phyloP scores from a whole-genome alignment of 2,113 vertebrate genomes.

The Gavia stellata region DNA sequence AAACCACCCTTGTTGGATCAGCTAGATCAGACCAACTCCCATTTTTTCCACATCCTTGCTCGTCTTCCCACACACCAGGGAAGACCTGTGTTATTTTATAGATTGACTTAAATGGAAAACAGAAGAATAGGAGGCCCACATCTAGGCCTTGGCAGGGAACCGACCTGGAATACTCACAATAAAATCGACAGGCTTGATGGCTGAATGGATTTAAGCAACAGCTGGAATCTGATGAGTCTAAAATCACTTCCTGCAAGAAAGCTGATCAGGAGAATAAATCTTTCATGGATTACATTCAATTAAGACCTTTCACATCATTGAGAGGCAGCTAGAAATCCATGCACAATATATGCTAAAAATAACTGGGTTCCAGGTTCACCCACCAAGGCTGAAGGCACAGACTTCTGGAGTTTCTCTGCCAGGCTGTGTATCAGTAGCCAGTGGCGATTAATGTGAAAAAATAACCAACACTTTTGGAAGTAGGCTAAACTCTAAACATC shows the following conservation, averaged over 20 bases:
- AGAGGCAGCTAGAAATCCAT: background rate
- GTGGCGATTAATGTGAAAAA: background rate
- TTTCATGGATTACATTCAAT: conserved; percentile 34
- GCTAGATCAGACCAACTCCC: background rate
- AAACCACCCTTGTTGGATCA: background rate
- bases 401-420: background rate
- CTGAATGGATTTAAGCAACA: conserved; percentile 27
- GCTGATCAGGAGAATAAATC: conserved; percentile 41
- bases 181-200: conserved; percentile 15
- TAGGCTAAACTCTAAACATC: background rate
- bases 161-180: background rate
- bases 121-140: background rate
- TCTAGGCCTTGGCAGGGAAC: background rate
- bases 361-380: background rate
- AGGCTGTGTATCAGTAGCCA: background rate
- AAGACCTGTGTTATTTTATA: background rate
- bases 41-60: background rate
- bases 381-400: background rate
- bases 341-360: background rate
- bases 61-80: background rate
- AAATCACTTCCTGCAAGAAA: conserved; percentile 42
- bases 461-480: background rate
- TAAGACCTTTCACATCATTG: background rate
- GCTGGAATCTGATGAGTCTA: conserved; percentile 32
- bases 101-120: background rate